Evolutionary conservation across 1,140 invertebrate genomes (phyloP).

Genomic region (Philotrypesis tridentata): DNA sequence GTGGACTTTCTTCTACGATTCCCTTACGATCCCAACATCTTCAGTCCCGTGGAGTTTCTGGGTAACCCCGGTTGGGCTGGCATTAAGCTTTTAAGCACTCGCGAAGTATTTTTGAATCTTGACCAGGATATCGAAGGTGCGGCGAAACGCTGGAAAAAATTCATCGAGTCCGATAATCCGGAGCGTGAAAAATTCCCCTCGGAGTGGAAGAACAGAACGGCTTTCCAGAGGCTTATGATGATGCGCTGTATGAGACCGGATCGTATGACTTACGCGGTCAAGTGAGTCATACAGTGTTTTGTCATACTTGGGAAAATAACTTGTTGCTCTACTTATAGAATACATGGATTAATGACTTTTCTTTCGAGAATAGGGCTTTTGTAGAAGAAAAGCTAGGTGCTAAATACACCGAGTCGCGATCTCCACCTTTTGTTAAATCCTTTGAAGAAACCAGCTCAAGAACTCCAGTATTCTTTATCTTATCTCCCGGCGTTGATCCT

Average conservation of each 20-base stretch:
- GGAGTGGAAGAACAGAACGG: constrained; percentile 96
- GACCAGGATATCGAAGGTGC: constrained; percentile 95
- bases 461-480: constrained; percentile 95
- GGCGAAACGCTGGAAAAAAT: constrained; percentile 93
- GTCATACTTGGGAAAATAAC: constrained; percentile 66
- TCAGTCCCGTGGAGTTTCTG: constrained; percentile 89
- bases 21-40: constrained; percentile 78
- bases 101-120: constrained; percentile 89
- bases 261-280: constrained; percentile 87
- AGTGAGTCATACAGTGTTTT: constrained; percentile 76
- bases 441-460: constrained; percentile 88
- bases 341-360: neutral
- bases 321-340: neutral
- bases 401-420: constrained; percentile 86
- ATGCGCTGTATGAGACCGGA: constrained; percentile 92
- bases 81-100: constrained; percentile 84
- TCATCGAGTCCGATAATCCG: constrained; percentile 91
- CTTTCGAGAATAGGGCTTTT: constrained; percentile 75
- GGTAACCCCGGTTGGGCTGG: constrained; percentile 91
- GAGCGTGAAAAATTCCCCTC: constrained; percentile 96
- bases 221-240: constrained; percentile 92
- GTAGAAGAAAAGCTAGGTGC: constrained; percentile 90
- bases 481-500: constrained; percentile 96
- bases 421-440: constrained; percentile 87
- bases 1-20: constrained; percentile 92